Percentiles rank a stretch among this genome's conserved stretches.
Conservation (phyloP, 2,113 vertebrate species). For the Campylomormyrus tamandua region DNA sequence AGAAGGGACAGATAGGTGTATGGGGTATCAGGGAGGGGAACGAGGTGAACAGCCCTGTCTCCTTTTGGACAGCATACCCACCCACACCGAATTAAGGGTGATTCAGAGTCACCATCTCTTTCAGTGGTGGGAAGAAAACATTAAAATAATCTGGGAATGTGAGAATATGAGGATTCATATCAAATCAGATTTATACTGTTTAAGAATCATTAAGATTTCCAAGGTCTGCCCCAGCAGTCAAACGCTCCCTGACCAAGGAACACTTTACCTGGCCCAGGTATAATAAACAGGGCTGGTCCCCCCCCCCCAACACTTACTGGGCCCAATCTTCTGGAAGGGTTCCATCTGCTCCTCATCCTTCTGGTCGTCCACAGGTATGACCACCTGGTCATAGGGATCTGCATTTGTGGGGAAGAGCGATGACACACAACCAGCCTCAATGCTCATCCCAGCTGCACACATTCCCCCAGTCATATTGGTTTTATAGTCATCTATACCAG, state of each 20-base stretch:
- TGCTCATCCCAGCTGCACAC: not conserved
- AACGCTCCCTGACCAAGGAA: not conserved
- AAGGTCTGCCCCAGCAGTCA: not conserved
- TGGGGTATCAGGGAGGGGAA: not conserved
- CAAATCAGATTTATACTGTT: not conserved
- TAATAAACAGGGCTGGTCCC: not conserved
- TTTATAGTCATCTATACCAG: not conserved
- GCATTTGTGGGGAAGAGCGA: not conserved
- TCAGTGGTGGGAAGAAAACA: not conserved
- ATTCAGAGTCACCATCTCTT: not conserved
- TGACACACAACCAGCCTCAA: not conserved
- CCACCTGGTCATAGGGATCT: slow-evolving; percentile 94
- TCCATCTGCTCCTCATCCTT: slow-evolving; percentile 88
- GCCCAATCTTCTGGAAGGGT: slow-evolving; percentile 92
- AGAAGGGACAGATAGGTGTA: slow-evolving; percentile 24
- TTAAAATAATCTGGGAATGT: not conserved
- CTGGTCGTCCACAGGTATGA: slow-evolving; percentile 79
- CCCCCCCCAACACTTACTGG: slow-evolving; percentile 71
- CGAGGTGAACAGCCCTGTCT: not conserved
- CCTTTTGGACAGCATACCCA: not conserved
- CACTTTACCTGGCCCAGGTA: not conserved
- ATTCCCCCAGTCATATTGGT: not conserved
- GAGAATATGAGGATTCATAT: not conserved
- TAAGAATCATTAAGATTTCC: not conserved
- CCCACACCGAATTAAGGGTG: not conserved